Percentiles rank a stretch among this genome's conserved stretches.
Conservation (phyloP, 1,140 invertebrate species). For the Lineus longissimus region DNA sequence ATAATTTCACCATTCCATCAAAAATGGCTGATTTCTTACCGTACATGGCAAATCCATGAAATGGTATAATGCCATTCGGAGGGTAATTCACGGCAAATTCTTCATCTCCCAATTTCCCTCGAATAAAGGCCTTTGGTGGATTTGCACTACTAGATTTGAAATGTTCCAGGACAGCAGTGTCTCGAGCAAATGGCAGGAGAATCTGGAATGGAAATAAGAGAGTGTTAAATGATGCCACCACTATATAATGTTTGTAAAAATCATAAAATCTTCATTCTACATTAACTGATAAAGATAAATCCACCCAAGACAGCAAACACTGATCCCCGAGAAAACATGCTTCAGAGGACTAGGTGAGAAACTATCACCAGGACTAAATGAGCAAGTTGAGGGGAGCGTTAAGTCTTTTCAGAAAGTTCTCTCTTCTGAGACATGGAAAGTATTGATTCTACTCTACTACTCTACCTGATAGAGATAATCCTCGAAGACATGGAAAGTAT, state of each 20-base stretch:
- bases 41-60: constrained; percentile 96
- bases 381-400: no score
- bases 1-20: background rate
- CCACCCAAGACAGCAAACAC: background rate
- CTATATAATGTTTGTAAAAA: background rate
- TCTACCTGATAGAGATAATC: background rate
- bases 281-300: background rate
- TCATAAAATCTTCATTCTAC: background rate
- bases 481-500: no score
- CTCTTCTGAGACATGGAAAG: no score
- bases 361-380: no score
- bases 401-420: no score
- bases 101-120: constrained; percentile 48
- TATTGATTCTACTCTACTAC: background rate
- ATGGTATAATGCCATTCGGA: constrained; percentile 90
- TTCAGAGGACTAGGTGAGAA: no score
- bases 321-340: no score
- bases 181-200: constrained; percentile 89
- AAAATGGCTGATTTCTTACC: constrained; percentile 60
- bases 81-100: constrained; percentile 71
- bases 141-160: constrained; percentile 51
- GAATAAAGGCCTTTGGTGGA: constrained; percentile 51
- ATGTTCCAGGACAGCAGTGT: constrained; percentile 70
- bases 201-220: constrained; percentile 57
- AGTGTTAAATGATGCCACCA: background rate